Evolutionary conservation across 2,113 vertebrate species (phyloP).

Genomic region (Nothoprocta pentlandii): DNA sequence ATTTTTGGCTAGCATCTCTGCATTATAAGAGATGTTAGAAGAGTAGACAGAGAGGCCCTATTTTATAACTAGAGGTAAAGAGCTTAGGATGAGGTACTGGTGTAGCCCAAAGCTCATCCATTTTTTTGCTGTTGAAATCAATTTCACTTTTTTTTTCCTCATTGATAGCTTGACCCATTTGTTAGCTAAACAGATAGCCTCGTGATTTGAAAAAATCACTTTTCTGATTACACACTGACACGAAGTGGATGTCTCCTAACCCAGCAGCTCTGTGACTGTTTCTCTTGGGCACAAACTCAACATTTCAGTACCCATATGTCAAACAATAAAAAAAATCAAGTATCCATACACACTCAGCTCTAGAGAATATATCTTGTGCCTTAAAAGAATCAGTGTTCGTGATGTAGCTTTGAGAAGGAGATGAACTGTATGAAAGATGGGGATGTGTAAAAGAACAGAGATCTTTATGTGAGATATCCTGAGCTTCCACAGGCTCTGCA

Average conservation of each 20-base stretch:
- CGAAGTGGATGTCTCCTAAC: background rate
- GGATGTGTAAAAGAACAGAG: background rate
- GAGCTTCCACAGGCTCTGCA: background rate
- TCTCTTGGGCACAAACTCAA: background rate
- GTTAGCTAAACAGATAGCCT: background rate
- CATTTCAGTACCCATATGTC: fast-evolving
- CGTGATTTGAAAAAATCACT: background rate
- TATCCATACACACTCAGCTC: background rate
- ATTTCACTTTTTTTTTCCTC: background rate
- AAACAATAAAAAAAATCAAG: background rate
- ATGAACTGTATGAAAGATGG: fast-evolving
- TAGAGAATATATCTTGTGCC: background rate
- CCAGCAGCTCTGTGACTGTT: background rate
- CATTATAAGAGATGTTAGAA: background rate
- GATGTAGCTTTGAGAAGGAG: background rate
- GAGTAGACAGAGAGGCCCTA: background rate
- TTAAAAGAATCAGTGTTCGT: background rate
- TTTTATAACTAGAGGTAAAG: background rate
- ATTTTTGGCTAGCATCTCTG: background rate
- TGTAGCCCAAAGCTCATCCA: background rate
- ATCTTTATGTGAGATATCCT: background rate
- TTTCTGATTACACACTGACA: background rate
- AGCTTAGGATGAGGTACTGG: background rate
- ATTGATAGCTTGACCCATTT: background rate
- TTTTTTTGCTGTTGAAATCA: background rate